Evolutionary conservation across 2,113 vertebrate species (phyloP).

Genomic region (Tursiops truncatus): DNA sequence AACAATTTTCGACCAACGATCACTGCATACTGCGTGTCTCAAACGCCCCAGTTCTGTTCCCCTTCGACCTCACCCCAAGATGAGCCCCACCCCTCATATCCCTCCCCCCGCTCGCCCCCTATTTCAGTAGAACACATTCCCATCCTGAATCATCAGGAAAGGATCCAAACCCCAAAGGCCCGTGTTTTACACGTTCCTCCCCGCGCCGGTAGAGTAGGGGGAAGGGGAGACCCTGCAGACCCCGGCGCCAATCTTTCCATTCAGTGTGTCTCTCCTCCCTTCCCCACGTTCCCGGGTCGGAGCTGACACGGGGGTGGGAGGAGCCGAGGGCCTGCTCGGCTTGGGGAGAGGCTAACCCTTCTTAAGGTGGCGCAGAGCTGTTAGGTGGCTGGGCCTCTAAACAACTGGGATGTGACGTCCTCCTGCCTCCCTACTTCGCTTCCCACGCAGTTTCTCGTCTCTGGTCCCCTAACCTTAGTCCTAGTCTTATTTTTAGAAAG

Average conservation of each 20-base stretch:
- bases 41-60: not conserved
- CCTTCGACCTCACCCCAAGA: not conserved
- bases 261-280: slow-evolving; percentile 45
- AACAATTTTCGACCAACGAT: not conserved
- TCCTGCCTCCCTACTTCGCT: not conserved
- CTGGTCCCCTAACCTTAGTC: not conserved
- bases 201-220: rapidly evolving
- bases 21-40: rapidly evolving
- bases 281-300: slow-evolving; percentile 56
- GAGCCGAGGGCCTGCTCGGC: not conserved
- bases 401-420: not conserved
- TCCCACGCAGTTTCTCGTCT: not conserved
- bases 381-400: not conserved
- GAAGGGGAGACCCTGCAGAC: not conserved
- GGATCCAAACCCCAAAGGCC: not conserved
- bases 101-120: no score
- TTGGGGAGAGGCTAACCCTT: not conserved
- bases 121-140: not conserved
- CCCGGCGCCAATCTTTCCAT: slow-evolving; percentile 35
- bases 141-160: not conserved
- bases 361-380: slow-evolving; percentile 71
- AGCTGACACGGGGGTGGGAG: slow-evolving; percentile 68
- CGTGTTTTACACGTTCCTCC: not conserved
- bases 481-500: not conserved
- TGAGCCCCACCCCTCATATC: not conserved